Conservation (phyloP, 2,797 vertebrate species). For the Cossypha heuglini region DNA sequence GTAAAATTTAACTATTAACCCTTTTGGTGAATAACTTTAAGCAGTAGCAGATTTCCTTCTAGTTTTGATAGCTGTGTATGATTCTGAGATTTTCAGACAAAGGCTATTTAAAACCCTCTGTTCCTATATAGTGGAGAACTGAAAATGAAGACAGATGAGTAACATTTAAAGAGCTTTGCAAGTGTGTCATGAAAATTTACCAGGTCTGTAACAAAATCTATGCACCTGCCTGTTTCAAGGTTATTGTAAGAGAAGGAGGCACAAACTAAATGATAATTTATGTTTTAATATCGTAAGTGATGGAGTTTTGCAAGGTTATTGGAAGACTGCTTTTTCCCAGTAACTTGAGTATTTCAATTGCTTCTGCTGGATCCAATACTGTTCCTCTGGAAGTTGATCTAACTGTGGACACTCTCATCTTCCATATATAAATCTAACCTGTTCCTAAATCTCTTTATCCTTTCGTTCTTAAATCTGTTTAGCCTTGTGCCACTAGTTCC, state of each 20-base stretch:
- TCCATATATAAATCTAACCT: background rate
- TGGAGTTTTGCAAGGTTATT: background rate
- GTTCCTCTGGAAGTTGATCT: background rate
- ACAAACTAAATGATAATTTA: background rate
- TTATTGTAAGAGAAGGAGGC: background rate
- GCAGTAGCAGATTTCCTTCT: constrained; percentile 45
- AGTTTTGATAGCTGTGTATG: constrained; percentile 52
- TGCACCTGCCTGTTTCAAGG: background rate
- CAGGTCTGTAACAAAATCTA: background rate
- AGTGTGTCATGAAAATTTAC: constrained; percentile 14
- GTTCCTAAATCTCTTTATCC: background rate
- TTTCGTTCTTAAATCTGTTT: background rate
- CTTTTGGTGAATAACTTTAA: constrained; percentile 62
- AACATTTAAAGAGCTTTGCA: constrained; percentile 36
- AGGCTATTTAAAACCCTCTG: constrained; percentile 57
- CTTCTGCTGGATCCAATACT: background rate
- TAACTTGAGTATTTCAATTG: background rate
- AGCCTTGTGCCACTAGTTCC: background rate
- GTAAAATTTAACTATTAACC: constrained; percentile 63
- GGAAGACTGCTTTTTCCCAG: background rate
- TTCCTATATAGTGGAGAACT: constrained; percentile 57
- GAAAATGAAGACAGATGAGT: constrained; percentile 69
- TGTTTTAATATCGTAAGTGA: background rate
- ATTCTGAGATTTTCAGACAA: constrained; percentile 57
- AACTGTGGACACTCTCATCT: background rate